These are phyloP conservation scores for Branchellion lobata DNA, from an alignment of 2,888 invertebrate species.

Conservation along the genomic window DNA sequence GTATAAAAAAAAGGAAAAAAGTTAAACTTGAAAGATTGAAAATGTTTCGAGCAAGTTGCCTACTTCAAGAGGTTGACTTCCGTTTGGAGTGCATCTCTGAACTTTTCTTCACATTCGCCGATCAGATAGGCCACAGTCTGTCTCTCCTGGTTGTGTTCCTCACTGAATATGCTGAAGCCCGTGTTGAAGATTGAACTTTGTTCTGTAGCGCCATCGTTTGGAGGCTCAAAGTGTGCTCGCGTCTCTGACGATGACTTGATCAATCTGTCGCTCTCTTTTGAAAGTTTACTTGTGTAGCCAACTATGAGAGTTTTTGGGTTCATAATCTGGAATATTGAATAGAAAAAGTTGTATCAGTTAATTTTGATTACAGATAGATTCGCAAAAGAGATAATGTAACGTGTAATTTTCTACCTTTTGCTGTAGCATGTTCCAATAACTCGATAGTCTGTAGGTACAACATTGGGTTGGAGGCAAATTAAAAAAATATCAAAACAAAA, in stretches of 20 bases:
- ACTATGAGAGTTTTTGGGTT: background rate
- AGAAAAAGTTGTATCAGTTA: too few relatives aligned
- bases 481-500: background rate
- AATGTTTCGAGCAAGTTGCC: background rate
- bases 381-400: too few relatives aligned
- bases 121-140: constrained; percentile 8
- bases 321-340: background rate
- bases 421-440: constrained; percentile 6
- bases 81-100: background rate
- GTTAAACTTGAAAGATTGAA: background rate
- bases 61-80: constrained; percentile 16
- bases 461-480: background rate
- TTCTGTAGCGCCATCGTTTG: too few relatives aligned
- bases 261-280: background rate
- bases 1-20: too few relatives aligned
- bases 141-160: background rate
- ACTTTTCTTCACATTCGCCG: constrained; percentile 4
- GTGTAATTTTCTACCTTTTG: background rate
- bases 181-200: too few relatives aligned
- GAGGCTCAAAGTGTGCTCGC: too few relatives aligned
- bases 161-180: too few relatives aligned
- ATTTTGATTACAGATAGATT: too few relatives aligned
- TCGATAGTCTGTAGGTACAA: background rate
- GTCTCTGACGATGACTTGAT: too few relatives aligned
- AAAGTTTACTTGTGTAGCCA: background rate